A percentile compares a stretch with the other conserved stretches of the same genome.
phyloP scores from a whole-genome alignment of 2,888 invertebrate species.

The Tribolium freemani region DNA sequence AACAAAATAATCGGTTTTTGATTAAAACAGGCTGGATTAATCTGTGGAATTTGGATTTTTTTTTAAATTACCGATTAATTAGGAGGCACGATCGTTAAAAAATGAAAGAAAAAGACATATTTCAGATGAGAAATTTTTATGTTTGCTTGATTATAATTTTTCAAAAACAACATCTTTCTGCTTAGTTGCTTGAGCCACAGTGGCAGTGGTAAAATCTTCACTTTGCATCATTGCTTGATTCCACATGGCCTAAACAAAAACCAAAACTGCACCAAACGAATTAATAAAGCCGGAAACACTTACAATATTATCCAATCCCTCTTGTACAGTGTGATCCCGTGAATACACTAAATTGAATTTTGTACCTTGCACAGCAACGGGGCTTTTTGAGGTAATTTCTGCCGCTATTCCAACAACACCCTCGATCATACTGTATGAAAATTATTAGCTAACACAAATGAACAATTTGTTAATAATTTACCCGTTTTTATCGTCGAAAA shows the following conservation, averaged over 20 bases:
- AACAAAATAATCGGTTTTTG: too few relatives aligned
- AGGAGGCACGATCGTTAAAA: too few relatives aligned
- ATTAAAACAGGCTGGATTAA: too few relatives aligned
- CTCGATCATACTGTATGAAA: constrained; percentile 74
- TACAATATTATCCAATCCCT: constrained; percentile 93
- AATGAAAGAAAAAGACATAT: too few relatives aligned
- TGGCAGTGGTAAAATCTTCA: constrained; percentile 88
- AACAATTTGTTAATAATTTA: background rate
- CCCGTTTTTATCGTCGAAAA: constrained; percentile 80
- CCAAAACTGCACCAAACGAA: constrained; percentile 12
- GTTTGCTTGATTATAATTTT: constrained; percentile 73
- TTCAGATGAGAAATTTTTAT: background rate
- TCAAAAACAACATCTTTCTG: constrained; percentile 81
- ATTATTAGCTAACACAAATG: constrained; percentile 28
- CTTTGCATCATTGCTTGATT: constrained; percentile 93
- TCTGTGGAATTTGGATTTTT: too few relatives aligned
- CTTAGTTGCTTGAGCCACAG: constrained; percentile 82
- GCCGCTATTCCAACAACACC: constrained; percentile 83
- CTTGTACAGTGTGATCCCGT: constrained; percentile 87
- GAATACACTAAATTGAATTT: constrained; percentile 89
- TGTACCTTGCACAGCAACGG: constrained; percentile 93
- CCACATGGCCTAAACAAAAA: constrained; percentile 77
- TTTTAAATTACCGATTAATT: too few relatives aligned
- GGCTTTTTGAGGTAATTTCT: constrained; percentile 89
- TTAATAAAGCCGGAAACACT: constrained; percentile 61